phyloP scores from a whole-genome alignment of 1,140 invertebrate species.

The Protaetia brevitarsis region DNA sequence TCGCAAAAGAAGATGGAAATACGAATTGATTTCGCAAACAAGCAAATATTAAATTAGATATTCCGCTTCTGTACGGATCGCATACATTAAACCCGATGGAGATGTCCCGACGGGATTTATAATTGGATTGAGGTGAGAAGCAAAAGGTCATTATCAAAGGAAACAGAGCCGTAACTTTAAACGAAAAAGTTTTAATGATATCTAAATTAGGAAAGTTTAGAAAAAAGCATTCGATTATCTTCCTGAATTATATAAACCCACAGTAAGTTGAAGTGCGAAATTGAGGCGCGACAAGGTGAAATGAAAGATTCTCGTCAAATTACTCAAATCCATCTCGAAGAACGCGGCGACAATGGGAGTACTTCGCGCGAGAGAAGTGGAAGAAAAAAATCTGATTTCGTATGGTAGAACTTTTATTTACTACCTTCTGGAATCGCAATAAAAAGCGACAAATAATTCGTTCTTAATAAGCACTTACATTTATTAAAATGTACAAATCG shows the following conservation, averaged over 20 bases:
- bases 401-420: too few species aligned
- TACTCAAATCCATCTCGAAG: neutral
- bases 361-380: too few species aligned
- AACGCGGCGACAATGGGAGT: too few species aligned
- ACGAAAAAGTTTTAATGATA: conserved; percentile 30
- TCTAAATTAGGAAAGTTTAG: conserved; percentile 27
- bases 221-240: conserved; percentile 20
- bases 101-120: neutral
- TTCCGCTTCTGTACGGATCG: neutral
- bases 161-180: conserved; percentile 10
- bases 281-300: neutral
- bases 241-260: neutral
- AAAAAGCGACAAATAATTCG: too few species aligned
- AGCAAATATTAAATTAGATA: conserved; percentile 1
- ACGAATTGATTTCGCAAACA: neutral
- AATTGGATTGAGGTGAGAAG: conserved; percentile 19
- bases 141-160: conserved; percentile 19
- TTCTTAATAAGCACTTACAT: too few species aligned
- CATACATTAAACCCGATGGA: neutral
- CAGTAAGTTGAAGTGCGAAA: neutral
- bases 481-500: too few species aligned
- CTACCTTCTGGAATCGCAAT: too few species aligned
- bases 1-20: neutral
- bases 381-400: too few species aligned
- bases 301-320: neutral